Evolutionary conservation across 92 coral and sea anemone genomes (phyloP).

Genomic region (Porites rus): DNA sequence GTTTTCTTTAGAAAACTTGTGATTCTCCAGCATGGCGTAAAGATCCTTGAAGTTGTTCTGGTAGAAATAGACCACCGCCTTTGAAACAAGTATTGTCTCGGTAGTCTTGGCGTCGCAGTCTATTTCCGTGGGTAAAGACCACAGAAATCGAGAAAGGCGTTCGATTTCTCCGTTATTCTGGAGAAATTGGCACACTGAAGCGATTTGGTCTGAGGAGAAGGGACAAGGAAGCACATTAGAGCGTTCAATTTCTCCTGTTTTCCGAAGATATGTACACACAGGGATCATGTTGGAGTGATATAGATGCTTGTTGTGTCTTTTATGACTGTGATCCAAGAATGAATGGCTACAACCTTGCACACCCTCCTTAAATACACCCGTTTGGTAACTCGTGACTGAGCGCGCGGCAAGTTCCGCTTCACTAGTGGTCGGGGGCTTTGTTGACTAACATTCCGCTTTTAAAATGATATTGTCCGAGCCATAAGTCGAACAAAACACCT

Average conservation of each 20-base stretch:
- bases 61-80: slow-evolving; percentile 92
- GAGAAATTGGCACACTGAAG: slow-evolving; percentile 89
- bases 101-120: slow-evolving; percentile 78
- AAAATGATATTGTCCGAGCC: slow-evolving; percentile 77
- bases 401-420: slow-evolving; percentile 45
- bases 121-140: slow-evolving; percentile 89
- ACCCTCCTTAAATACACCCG: slow-evolving; percentile 20
- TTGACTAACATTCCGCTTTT: slow-evolving; percentile 82
- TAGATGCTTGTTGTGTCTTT: slow-evolving; percentile 19
- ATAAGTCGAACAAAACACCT: slow-evolving; percentile 87
- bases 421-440: slow-evolving; percentile 74
- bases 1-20: slow-evolving; percentile 74
- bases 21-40: slow-evolving; percentile 83
- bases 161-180: slow-evolving; percentile 92
- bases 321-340: slow-evolving; percentile 9
- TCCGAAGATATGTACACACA: too few relatives aligned
- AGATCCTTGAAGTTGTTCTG: slow-evolving; percentile 85
- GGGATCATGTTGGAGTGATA: slow-evolving; percentile 70
- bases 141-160: slow-evolving; percentile 89
- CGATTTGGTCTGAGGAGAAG: slow-evolving; percentile 87
- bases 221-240: slow-evolving; percentile 86
- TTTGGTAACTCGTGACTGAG: slow-evolving; percentile 27
- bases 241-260: neutral
- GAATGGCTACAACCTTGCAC: neutral
- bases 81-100: slow-evolving; percentile 89